phyloP scores from a whole-genome alignment of 2,888 invertebrate species.

The Dryocosmus kuriphilus region DNA sequence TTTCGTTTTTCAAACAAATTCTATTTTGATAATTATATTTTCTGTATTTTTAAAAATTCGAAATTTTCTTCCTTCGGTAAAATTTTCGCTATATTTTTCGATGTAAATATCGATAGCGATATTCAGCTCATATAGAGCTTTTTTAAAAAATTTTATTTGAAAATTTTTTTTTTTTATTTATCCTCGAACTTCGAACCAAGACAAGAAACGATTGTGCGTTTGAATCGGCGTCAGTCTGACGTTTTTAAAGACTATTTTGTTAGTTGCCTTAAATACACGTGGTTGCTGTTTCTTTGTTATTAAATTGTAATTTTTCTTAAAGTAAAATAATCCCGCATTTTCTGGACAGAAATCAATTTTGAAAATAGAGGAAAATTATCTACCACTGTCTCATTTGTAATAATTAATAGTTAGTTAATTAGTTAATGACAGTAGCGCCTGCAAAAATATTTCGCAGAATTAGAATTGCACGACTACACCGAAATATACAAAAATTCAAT shows the following conservation, averaged over 20 bases:
- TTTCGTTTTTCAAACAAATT: too few relatives aligned
- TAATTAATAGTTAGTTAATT: slow-evolving; percentile 26
- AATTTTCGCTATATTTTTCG: too few relatives aligned
- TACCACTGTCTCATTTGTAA: slow-evolving; percentile 18
- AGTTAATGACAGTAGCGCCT: slow-evolving; percentile 14
- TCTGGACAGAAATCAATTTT: not conserved
- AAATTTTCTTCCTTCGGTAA: too few relatives aligned
- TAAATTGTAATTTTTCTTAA: slow-evolving; percentile 50
- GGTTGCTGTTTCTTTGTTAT: slow-evolving; percentile 58
- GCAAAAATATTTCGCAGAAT: not conserved
- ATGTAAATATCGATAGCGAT: not conserved
- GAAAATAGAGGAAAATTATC: not conserved
- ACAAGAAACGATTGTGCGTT: slow-evolving; percentile 38
- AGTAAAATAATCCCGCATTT: not conserved
- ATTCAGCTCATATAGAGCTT: not conserved
- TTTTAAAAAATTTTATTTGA: too few relatives aligned
- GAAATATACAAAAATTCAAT: slow-evolving; percentile 44
- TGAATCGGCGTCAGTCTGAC: slow-evolving; percentile 37
- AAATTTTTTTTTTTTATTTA: not conserved
- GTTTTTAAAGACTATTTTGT: slow-evolving; percentile 44
- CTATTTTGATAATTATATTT: too few relatives aligned
- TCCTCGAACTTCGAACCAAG: slow-evolving; percentile 1
- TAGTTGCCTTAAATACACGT: slow-evolving; percentile 52
- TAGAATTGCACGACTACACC: slow-evolving; percentile 27
- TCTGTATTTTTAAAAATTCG: too few relatives aligned